Evolutionary conservation across 2,797 vertebrate species (phyloP).

Genomic region (Sylvia borin): DNA sequence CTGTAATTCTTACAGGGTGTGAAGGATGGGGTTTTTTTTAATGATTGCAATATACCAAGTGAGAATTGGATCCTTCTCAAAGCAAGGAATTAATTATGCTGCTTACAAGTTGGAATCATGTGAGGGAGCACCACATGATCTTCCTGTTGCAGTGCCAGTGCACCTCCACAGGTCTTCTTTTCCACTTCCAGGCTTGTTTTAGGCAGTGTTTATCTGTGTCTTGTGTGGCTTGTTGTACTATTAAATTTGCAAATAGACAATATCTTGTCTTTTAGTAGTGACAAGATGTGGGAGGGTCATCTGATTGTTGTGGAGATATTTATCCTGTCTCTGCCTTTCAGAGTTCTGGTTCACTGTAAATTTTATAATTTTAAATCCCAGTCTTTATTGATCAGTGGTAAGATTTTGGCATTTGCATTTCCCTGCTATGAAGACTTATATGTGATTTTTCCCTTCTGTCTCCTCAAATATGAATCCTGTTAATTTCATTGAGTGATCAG

Average conservation of each 20-base stretch:
- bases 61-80: slow-evolving; percentile 13
- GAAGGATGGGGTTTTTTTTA: background rate
- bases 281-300: background rate
- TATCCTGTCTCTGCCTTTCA: background rate
- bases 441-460: background rate
- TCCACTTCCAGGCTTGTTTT: background rate
- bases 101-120: background rate
- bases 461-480: background rate
- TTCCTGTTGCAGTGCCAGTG: background rate
- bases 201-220: background rate
- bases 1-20: background rate
- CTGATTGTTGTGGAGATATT: background rate
- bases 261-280: background rate
- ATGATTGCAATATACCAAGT: background rate
- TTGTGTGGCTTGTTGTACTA: background rate
- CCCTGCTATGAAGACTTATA: background rate
- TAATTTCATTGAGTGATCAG: background rate
- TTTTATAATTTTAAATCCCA: background rate
- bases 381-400: background rate
- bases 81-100: background rate
- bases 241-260: background rate
- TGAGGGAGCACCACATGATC: background rate
- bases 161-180: background rate
- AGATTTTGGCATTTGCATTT: background rate
- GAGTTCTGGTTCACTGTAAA: background rate